Percentiles rank a stretch among this genome's conserved stretches.
These are phyloP conservation scores for Scortum barcoo DNA, from an alignment of 2,113 vertebrate species.

Conservation along the genomic window DNA sequence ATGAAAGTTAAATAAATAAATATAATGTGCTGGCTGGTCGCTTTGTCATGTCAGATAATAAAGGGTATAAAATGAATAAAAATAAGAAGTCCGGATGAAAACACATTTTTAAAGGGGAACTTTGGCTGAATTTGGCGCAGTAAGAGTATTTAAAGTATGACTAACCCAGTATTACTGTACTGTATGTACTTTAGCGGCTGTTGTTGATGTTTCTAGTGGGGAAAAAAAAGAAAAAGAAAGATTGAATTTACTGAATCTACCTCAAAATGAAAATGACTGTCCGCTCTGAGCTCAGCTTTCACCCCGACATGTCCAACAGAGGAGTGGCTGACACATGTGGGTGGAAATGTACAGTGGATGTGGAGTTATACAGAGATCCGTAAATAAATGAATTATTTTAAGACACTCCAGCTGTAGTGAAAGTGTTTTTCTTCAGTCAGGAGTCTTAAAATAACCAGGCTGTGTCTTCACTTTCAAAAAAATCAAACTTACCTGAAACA, in stretches of 20 bases:
- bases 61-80: neutral
- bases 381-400: constrained; percentile 79
- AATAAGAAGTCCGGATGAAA: neutral
- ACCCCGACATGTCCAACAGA: constrained; percentile 23
- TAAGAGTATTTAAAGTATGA: neutral
- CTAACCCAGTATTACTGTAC: neutral
- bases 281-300: constrained; percentile 49
- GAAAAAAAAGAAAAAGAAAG: too few relatives aligned
- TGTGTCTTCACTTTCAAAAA: neutral
- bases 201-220: constrained; percentile 27
- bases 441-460: neutral
- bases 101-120: constrained; percentile 6
- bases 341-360: constrained; percentile 67
- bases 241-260: constrained; percentile 75
- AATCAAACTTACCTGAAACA: neutral
- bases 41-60: neutral
- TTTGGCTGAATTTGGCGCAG: neutral
- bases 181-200: neutral
- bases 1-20: neutral
- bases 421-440: neutral
- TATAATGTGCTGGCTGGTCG: neutral
- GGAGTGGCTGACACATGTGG: constrained; percentile 24
- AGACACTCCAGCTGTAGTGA: constrained; percentile 35
- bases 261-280: constrained; percentile 74
- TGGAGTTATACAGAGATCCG: constrained; percentile 71